Base-by-base conservation (phyloP, 2,888 invertebrate species). In the Polydrusus pterygomalis region DNA sequence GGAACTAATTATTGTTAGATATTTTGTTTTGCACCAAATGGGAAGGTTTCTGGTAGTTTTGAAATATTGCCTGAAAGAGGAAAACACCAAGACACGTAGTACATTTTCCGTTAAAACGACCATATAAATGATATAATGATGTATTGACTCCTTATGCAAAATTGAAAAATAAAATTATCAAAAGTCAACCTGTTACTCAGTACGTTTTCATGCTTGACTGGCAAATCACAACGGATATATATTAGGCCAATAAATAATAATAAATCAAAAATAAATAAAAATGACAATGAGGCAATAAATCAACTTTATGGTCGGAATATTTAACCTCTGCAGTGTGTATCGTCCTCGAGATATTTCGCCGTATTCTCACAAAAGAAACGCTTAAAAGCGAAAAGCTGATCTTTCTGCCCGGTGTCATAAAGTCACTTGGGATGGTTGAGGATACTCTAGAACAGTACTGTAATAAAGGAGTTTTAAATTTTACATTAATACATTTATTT, bases 221-320 rank as follows among this genome's bases (percentile, higher is more conserved):
- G 71, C 30, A 56, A 64, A 63, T 56, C 71, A 63, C 56, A 65
- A 65, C 64, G 71, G 56, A 30, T 65, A 72, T 72, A 64, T 72
- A 73, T 67, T 67, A 67, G 65, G 17, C 58, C 67, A 67, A 73
- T 73, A 73, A 73, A 73, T 73, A 73, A 67, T 38, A 73, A 73
- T 73, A 73, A 73, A 73, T 73, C 73, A 73, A 67, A 67, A 67
- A 73, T 65, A 67, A 73, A 67, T 73, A 73, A 65, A 65, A 73
- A 58, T 70, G 75, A 70, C 75, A 70, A 75, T 70, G 43, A 51
- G 34, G 45, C 56, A 49, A 75, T 75, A 75, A 75, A 75, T 75
- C 75, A 75, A 63, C 25, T 71, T 71, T 71, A 71, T 20, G 69
- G 69, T 40, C 58, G 69, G 58, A 58, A 68, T 69, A 60, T 69